Base-by-base conservation (phyloP, 2,797 vertebrate genomes). In the Selene dorsalis region DNA sequence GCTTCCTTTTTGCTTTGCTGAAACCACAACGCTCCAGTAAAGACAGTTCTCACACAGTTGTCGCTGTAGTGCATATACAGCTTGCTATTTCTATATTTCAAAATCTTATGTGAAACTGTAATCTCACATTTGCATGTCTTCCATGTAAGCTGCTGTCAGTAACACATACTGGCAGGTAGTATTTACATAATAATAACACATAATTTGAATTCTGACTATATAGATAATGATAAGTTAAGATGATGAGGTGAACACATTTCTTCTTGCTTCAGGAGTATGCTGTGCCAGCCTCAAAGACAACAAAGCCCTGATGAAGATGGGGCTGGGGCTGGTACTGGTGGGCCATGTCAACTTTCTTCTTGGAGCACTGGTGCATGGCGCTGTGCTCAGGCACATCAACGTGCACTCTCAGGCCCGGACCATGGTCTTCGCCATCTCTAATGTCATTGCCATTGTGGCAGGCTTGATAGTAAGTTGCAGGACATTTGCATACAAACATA, bases 271-370 rank as follows among this genome's bases (percentile, higher is more conserved):
- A 96, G 95, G 94, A 73, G n/a, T 95, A 74, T 95, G 94, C 71
- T 94, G 94, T 83, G 95, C 90, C 77, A 93, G 72, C 89, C 95
- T 95, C n/a, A 93, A 95, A 60, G 94, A 96, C 87, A 90, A 88
- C 88, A 96, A 95, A 84, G 83, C 94, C 88, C 92, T 99, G 82
- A 98, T 97, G 98, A 99, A 97, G 91, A 96, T 96, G 0, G 97
- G 97, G 7, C 93, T 99, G 88, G 94, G 94, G 48, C 90, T 97
- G 90, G 96, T 98, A 60, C 94, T 99, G 53, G 88, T 95, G 22
- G 96, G 98, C 9, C 97, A 99, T 28, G 85, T 98, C 73, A 97
- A 94, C 92, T 98, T 99, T 88, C 89, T 99, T 45, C 80, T 94
- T 0, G 95, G 94, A 0, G 94, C 96, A 0, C 90, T 98, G 4